Base-by-base conservation (phyloP, 2,113 vertebrate genomes). In the Anseranas semipalmata region DNA sequence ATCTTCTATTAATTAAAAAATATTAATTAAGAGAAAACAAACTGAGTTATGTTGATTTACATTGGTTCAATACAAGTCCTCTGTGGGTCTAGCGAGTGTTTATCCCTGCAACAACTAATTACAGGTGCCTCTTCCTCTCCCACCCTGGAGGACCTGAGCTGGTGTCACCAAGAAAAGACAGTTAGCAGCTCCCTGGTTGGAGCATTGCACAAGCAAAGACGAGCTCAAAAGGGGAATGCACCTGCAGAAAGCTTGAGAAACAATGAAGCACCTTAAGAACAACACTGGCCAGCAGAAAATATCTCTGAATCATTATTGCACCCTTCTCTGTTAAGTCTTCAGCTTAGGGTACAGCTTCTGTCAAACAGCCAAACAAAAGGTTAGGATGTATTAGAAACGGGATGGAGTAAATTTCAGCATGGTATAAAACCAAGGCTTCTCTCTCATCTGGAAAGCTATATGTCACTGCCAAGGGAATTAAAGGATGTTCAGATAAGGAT, bases 401-500 rank as follows among this genome's bases (percentile, higher is more conserved):
- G 71, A 89, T 4, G 41, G 91, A 95, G 93, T 92, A 91, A 96
- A 96, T 95, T 95, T 95, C 91, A 89, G 71, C 4, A 1, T 33
- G 84, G 77, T 89, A 85, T 95, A 93, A 96, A 97, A 56, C 86
- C 85, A 92, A 95, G 89, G 95, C 87, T 96, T 73, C 85, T 93
- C 62, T 90, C 89, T 94, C 95, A 92, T 95, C 92, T 91, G 87
- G 84, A 95, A 94, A 95, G 95, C 90, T 91, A 89, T 95, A 95
- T 95, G 94, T 96, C 96, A 95, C 94, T 95, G 94, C 84, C 96
- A 96, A 92, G 81, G 81, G 96, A 96, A 96, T 95, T 97, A 96
- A 96, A 95, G 96, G 94, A 96, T 96, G 95, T 95, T 95, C 95
- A 96, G 96, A 96, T 93, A 95, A 93, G 87, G 93, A 95, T 95